Evolutionary conservation across 2,113 vertebrate species (phyloP).

Genomic region (Percina caprodes): DNA sequence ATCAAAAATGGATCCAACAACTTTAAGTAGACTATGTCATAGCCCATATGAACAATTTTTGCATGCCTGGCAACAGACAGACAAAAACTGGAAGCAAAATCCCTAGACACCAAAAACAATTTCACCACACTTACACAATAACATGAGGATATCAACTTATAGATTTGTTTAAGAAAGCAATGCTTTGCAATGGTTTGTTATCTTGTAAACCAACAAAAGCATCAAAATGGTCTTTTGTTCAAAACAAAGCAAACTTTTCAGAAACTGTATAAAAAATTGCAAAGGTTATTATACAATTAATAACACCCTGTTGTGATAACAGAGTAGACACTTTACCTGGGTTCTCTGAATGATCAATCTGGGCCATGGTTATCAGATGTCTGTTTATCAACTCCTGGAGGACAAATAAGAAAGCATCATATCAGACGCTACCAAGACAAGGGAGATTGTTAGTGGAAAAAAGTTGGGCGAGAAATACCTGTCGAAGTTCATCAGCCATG

Average conservation of each 20-base stretch:
- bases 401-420: neutral
- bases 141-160: neutral
- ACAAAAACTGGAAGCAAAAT: constrained; percentile 16
- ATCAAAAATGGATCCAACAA: neutral
- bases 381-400: constrained; percentile 96
- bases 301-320: neutral
- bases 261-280: neutral
- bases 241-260: neutral
- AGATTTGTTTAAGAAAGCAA: neutral
- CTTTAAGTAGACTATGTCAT: neutral
- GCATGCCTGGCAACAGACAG: neutral
- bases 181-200: neutral
- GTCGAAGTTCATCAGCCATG: constrained; percentile 98
- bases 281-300: neutral
- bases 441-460: neutral
- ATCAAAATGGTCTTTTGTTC: neutral
- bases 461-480: constrained; percentile 83
- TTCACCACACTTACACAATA: neutral
- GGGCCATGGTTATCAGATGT: constrained; percentile 99
- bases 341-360: constrained; percentile 98
- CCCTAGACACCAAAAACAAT: constrained; percentile 35
- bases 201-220: constrained; percentile 2
- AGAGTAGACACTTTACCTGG: constrained; percentile 86
- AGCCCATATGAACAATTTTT: neutral
- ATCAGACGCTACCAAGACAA: constrained; percentile 3